Evolutionary conservation across 2,888 invertebrate species (phyloP).

Genomic region (Sphecodes monilicornis): DNA sequence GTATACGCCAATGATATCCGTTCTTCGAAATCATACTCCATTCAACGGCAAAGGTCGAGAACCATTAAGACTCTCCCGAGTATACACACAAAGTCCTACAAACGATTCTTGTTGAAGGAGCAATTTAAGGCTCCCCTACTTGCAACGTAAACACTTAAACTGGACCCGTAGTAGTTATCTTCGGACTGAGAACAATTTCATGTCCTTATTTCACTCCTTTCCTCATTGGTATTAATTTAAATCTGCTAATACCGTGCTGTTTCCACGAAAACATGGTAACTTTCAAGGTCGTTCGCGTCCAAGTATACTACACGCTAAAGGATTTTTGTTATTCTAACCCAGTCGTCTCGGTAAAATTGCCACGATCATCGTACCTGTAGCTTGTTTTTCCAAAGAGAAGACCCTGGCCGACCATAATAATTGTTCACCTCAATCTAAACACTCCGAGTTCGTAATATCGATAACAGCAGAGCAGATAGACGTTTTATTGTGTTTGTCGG

Average conservation of each 20-base stretch:
- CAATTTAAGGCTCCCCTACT: slow-evolving; percentile 2
- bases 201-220: neutral
- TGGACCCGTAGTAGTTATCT: neutral
- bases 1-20: neutral
- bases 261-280: neutral
- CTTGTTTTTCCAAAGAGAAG: neutral
- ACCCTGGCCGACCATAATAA: neutral
- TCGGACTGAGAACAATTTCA: neutral
- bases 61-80: slow-evolving; percentile 1
- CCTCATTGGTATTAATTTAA: neutral
- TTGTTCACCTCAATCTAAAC: neutral
- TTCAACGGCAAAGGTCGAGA: neutral
- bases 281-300: neutral
- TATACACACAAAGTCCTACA: neutral
- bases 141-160: neutral
- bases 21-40: neutral
- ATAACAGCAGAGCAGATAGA: neutral
- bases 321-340: neutral
- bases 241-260: neutral
- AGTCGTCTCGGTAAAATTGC: neutral
- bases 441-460: neutral
- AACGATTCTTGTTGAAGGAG: neutral
- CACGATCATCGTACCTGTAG: neutral
- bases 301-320: neutral
- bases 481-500: neutral